These are phyloP conservation scores for Sarcophaga caerulescens DNA, from an alignment of 2,888 invertebrate genomes.

Conservation along the genomic window DNA sequence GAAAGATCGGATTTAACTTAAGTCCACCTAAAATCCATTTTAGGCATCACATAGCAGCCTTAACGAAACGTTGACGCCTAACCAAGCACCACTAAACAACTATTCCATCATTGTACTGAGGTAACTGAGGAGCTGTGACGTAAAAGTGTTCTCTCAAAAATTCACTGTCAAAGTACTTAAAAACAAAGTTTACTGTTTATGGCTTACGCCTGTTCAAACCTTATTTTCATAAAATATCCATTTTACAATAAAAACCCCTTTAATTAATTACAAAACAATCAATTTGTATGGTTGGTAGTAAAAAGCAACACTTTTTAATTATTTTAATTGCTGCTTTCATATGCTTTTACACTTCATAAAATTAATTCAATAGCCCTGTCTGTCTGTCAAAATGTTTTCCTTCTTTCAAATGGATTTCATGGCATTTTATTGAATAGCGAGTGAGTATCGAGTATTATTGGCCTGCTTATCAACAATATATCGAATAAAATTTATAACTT, in stretches of 20 bases:
- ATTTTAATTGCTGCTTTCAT: slow-evolving; percentile 32
- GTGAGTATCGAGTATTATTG: background rate
- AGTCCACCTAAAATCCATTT: no score
- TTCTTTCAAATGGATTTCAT: background rate
- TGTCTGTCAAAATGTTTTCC: background rate
- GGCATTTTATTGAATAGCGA: background rate
- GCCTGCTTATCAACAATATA: background rate
- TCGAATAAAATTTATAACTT: background rate
- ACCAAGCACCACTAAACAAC: no score
- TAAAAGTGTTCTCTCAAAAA: no score
- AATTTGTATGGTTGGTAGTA: background rate
- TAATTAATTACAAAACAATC: slow-evolving; percentile 30
- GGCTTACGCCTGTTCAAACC: background rate
- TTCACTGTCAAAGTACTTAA: no score
- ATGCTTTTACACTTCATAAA: slow-evolving; percentile 26
- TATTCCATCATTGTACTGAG: no score
- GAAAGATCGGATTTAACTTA: no score
- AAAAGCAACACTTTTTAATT: slow-evolving; percentile 23
- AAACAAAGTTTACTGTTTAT: no score
- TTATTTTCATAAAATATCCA: background rate
- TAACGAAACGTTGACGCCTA: no score
- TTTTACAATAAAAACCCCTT: slow-evolving; percentile 6
- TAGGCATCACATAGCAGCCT: no score
- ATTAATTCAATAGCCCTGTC: slow-evolving; percentile 14
- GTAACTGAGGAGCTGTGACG: no score